A percentile compares a stretch with the other conserved stretches of the same genome.
Evolutionary conservation across 2,888 invertebrate genomes (phyloP).

Genomic region (Xanthorhoe spadicearia): DNA sequence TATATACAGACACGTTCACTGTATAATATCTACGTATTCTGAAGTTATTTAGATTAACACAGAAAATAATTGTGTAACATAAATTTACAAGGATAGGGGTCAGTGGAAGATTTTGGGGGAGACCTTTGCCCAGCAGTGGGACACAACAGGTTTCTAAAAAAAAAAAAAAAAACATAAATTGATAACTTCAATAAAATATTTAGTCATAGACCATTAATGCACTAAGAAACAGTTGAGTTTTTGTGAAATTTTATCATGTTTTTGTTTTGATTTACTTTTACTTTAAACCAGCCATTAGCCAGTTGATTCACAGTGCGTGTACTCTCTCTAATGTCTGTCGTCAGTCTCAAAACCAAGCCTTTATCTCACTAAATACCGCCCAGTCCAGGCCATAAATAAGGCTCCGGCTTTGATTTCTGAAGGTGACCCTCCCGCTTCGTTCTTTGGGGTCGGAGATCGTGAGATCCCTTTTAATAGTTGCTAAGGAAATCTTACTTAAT

Average conservation of each 20-base stretch:
- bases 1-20: neutral
- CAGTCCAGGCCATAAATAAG: conserved; percentile 80
- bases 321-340: neutral
- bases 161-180: too few species aligned
- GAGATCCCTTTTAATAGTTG: conserved; percentile 78
- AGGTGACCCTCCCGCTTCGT: conserved; percentile 69
- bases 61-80: neutral
- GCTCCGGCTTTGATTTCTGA: conserved; percentile 78
- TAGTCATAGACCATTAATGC: too few species aligned
- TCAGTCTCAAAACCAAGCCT: conserved; percentile 1
- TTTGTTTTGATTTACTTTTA: neutral
- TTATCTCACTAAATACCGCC: conserved; percentile 71
- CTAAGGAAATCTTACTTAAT: conserved; percentile 74
- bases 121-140: too few species aligned
- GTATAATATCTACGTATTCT: neutral
- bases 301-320: neutral
- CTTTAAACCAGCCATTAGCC: neutral
- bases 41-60: neutral
- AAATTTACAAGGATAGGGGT: too few species aligned
- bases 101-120: too few species aligned
- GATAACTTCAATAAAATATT: too few species aligned
- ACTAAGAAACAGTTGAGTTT: too few species aligned
- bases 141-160: too few species aligned
- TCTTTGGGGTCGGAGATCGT: conserved; percentile 66
- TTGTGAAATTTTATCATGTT: too few species aligned